Base-by-base conservation (phyloP, 1,140 invertebrate species). In the Temnothorax nylanderi region DNA sequence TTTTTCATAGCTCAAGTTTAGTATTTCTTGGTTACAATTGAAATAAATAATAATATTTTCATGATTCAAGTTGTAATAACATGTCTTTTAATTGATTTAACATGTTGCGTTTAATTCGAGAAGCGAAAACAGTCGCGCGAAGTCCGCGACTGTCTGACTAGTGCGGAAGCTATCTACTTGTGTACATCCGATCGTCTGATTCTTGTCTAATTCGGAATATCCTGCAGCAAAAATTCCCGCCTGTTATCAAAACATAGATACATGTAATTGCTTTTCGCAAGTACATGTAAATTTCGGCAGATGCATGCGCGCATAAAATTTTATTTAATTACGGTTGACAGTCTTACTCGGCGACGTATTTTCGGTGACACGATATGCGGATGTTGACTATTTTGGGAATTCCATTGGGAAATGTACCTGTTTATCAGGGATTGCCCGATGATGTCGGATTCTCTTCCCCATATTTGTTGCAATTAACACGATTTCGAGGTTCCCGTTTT, bases 161-260 rank as follows among this genome's bases (percentile, higher is more conserved):
- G 87, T 90, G 90, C 76, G 82, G 78, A 74, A 75, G 58, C 90
- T 92, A 92, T 92, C 91, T 92, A 92, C 92, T 92, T 87, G 58
- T 54, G 11, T 18, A 37, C 86, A 37, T 87, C 71, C 47, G 64
- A 6, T 64, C 65, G 34, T 51, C 10, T 21, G 65, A 2, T n/a
- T 65, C 11, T 11, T 10, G 6, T 44, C 54, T 60, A 44, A 47
- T 51, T 49, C 32, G 13, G 58, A 60, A 47, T 13, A 47, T 47
- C n/a, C 13, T 3, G 34, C 26, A n/a, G 67, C 41, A 18, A 47
- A 47, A 60, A 47, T 56, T 72, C n/a, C 18, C 8, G 21, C 1
- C 8, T 18, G 26, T 82, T 16, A 82, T 74, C n/a, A 26, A 56
- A 49, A 41, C 56, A 56, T 71, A 16, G 1, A 26, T 26, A 26